Base-by-base conservation (phyloP, 2,113 vertebrate genomes). In the Muntiacus reevesi region DNA sequence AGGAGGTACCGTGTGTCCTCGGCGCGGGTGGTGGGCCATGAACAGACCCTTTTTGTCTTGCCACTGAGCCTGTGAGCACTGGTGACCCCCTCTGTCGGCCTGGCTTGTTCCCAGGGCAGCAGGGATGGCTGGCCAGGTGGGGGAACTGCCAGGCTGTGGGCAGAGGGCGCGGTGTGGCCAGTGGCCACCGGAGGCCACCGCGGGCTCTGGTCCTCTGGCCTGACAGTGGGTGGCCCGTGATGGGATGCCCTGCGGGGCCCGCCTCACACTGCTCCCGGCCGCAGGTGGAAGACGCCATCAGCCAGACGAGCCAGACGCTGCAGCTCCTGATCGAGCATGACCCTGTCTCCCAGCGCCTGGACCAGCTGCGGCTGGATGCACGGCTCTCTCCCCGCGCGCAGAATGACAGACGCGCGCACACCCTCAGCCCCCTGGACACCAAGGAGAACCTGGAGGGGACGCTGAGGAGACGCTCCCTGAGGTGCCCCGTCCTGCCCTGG, bases 301-400 rank as follows among this genome's bases (percentile, higher is more conserved):
- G 99, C 98, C 98, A 99, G 97, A 99, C 99, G 10, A 99, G 99
- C 98, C 99, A 99, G 98, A 99, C 99, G 0, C 99, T 99, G 76
- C 99, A 99, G 99, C 99, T 99, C 97, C 98, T 99, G 45, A 99
- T 99, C 7, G 99, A 99, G 97, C 99, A 99, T 0, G 99, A 99
- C 97, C 99, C 99, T 0, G 99, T 99, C 97, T 99, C 99, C 5
- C 99, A 99, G 98, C 99, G 99, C 87, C 97, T 99, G 87, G 99
- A 99, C 98, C 98, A 98, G 47, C 99, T 99, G 6, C 99, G 98
- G 40, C 98, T 99, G 96, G 99, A 99, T 62, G 98, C 99, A 7
- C 99, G 98, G 0, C 99, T 99, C 4, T 99, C 99, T 25, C 98
- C 99, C 33, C 99, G 99, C 85, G 98, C 99, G 86, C 99, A 99